These are phyloP conservation scores for Synanthedon myopaeformis DNA, from an alignment of 2,888 invertebrate genomes.

Conservation along the genomic window DNA sequence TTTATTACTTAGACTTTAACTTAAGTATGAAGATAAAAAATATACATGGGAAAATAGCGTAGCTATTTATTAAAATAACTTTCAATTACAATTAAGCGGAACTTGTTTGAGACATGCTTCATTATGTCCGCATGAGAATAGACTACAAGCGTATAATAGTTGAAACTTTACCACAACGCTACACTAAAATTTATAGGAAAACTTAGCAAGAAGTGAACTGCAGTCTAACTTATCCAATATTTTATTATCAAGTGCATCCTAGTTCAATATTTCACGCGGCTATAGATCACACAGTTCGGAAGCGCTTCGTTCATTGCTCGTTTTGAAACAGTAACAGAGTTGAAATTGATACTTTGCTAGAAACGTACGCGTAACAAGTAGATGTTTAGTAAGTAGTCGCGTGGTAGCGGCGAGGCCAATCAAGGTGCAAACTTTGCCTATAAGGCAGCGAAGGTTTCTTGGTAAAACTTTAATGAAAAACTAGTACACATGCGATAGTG, in stretches of 20 bases:
- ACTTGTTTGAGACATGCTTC: conserved; percentile 5
- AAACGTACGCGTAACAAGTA: background rate
- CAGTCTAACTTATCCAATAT: conserved; percentile 7
- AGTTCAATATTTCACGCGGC: conserved; percentile 14
- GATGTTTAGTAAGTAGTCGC: background rate
- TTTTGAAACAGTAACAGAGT: background rate
- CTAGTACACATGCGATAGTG: conserved; percentile 15
- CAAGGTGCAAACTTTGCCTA: conserved; percentile 16
- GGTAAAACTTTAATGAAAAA: conserved; percentile 21
- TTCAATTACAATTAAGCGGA: conserved; percentile 8
- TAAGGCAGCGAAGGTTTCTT: conserved; percentile 8
- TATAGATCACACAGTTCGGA: conserved; percentile 5
- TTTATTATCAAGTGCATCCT: conserved; percentile 17
- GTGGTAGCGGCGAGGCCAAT: conserved; percentile 9
- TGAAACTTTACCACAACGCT: conserved; percentile 7
- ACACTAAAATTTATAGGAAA: conserved; percentile 39
- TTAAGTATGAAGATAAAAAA: too few species aligned
- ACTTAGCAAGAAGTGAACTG: conserved; percentile 15
- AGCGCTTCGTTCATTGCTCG: background rate
- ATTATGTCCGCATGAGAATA: conserved; percentile 8
- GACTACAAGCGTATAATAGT: conserved; percentile 4
- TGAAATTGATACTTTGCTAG: background rate
- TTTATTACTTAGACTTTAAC: too few species aligned
- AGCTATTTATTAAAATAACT: conserved; percentile 4
- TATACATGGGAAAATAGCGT: too few species aligned